Evolutionary conservation across 2,888 invertebrate genomes (phyloP), one percentile per base, ranked within the genome.

Genomic region (Acrobasis consociella): DNA sequence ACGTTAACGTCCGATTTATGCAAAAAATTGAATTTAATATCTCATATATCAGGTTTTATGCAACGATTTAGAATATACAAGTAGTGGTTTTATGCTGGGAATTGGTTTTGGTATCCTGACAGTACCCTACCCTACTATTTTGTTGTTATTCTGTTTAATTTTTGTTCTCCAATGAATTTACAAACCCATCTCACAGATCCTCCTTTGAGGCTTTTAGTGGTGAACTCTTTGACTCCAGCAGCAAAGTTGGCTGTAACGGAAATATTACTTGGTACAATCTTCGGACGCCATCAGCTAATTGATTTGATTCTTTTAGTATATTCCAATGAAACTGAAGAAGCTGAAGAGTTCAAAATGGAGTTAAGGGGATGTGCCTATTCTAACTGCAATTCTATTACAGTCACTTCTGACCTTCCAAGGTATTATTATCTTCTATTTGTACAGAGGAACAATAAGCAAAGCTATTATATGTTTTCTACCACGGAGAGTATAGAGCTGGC

Each of bases 341-440:
- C 85, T 0, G 75, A 81, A 61, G 69, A 68, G 15, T 77, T 86
- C 37, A 85, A 74, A 73, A 62, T 74, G 22, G 86, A 88, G 67
- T 67, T 89, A 49, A 76, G 73, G 58, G 72, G 69, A 58, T 88
- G 88, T 73, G 85, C 83, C 49, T 86, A 84, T 68, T 65, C 74
- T 10, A 85, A 84, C 67, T 76, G 74, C 55, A 85, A 86, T 73
- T 74, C 77, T 10, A 79, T 90, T 53, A 67, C 64, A 53, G 72
- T 86, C 16, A 77, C 85, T 5, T 83, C 86, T 17, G 82, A 84
- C 69, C 77, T 90, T 66, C 89, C 90, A n/a, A 77, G 81, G 91
- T 89, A 77, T 62, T 5, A 31, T 22, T 5, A 31, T 31, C 31
- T 31, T 31, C 31, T 31, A 5, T 31, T 31, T 31, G 1, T 31